Evolutionary conservation across 2,888 invertebrate genomes (phyloP), one percentile per base, ranked within the genome.

Genomic region (Callimorpha dominula): DNA sequence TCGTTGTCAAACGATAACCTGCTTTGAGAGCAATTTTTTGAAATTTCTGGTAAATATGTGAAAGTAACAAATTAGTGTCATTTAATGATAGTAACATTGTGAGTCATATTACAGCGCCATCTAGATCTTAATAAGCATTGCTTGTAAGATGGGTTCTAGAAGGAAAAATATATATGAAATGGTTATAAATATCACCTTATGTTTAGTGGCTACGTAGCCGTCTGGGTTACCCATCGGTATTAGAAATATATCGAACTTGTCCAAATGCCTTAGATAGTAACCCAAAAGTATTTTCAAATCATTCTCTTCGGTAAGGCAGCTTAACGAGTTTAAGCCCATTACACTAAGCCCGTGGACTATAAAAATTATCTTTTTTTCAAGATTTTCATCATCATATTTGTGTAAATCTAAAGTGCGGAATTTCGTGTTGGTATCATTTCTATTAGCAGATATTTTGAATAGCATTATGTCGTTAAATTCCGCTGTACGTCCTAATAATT

Each of bases 201-300:
- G n/a, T 68, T 5, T 62, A 68, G 31, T 68, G n/a, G 63, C 20
- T 40, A 49, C 67, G 79, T 72, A 80, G 0, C 93, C 94, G 78
- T 94, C 94, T 17, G 94, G 94, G 82, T 94, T 94, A 0, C 91
- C 93, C 82, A 94, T 77, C 0, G 94, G 94, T 74, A 95, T 90
- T 17, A 94, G 49, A 80, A 86, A 95, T 86, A 95, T 92, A 72
- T 95, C 94, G 71, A 94, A 95, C 65, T 91, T 88, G 60, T 94
- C 88, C 78, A 95, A 85, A 88, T 93, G 89, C 0, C 75, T 73
- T 3, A 90, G 77, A 77, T 95, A 95, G 78, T 87, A 90, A 0
- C 85, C 81, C 1, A 94, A 14, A 0, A 95, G 84, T 40, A 73
- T 73, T 67, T 68, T 73, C 4, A 93, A 88, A 2, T 77, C n/a